Conservation (phyloP, 2,888 invertebrate genomes). For the Dynastes grantii region DNA sequence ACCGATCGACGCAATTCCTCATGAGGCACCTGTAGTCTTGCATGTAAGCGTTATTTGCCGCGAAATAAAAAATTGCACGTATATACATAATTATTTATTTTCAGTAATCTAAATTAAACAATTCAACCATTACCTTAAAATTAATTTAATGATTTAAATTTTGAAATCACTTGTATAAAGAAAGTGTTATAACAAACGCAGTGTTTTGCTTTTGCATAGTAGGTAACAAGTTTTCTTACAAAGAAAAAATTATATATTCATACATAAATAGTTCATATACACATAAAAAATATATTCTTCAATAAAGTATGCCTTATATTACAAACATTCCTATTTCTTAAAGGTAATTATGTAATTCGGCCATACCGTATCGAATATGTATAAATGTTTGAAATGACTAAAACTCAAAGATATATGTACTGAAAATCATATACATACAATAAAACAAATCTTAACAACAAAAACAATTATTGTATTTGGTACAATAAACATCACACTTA, state of each 20-base stretch:
- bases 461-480: conserved; percentile 52
- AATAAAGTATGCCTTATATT: not conserved
- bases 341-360: not conserved
- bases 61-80: conserved; percentile 26
- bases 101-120: conserved; percentile 31
- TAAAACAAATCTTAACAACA: conserved; percentile 45
- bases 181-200: conserved; percentile 17
- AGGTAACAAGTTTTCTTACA: conserved; percentile 40
- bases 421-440: conserved; percentile 21
- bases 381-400: conserved; percentile 7
- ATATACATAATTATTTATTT: conserved; percentile 43
- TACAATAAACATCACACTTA: conserved; percentile 52
- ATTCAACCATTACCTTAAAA: conserved; percentile 46
- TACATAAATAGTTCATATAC: conserved; percentile 42
- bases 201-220: conserved; percentile 1
- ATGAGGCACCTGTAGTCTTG: too few relatives aligned
- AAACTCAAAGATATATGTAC: not conserved
- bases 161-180: conserved; percentile 11
- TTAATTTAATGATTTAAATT: conserved; percentile 31
- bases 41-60: not conserved
- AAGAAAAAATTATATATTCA: conserved; percentile 29
- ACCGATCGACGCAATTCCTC: too few relatives aligned
- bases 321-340: not conserved
- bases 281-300: conserved; percentile 39
- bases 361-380: conserved; percentile 16